Evolutionary conservation across 1,140 invertebrate genomes (phyloP), one percentile per base, ranked within the genome.

Genomic region (Laupala kohalensis): DNA sequence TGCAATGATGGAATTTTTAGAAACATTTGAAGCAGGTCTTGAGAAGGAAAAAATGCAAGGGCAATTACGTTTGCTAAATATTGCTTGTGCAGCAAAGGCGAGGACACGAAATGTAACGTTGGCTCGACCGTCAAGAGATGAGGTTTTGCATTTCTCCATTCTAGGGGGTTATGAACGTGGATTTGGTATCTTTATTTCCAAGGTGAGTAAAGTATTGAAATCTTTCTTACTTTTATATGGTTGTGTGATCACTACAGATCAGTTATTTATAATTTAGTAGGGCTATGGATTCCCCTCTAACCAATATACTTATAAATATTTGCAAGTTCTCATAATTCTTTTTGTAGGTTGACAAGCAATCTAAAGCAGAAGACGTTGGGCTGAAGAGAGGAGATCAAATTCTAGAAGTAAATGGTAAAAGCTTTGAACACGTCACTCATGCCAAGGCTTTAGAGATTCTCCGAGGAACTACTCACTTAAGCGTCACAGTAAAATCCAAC

Each of bases 401-500:
- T 73, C 84, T 99, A 70, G 95, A 98, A 83, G 96, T 99, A 0
- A 99, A 99, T 81, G 95, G 96, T 24, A 93, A 97, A 77, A 96
- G 90, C 76, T 97, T 99, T 80, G 90, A 94, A 77, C 92, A 95
- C 79, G 91, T 98, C 53, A 92, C 89, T 75, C 91, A 95, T 78
- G 88, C 90, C 24, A 88, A 90, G 78, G 96, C 97, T 4, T 84
- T 98, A 75, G 97, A 99, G 80, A 90, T 98, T 69, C 86, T 99
- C 0, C 87, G 90, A 72, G 91, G 93, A 64, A 94, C 95, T 25
- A 99, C 96, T 69, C 97, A 99, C 83, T 84, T 99, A 63, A 95
- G 92, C 79, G 93, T 99, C 75, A 95, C 93, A 63, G 94, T 99
- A 19, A 98, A 98, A 84, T 97, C 95, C 75, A 99, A 99, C 86